Evolutionary conservation across 2,797 vertebrate species (phyloP).

Genomic region (Tamandua tetradactyla): DNA sequence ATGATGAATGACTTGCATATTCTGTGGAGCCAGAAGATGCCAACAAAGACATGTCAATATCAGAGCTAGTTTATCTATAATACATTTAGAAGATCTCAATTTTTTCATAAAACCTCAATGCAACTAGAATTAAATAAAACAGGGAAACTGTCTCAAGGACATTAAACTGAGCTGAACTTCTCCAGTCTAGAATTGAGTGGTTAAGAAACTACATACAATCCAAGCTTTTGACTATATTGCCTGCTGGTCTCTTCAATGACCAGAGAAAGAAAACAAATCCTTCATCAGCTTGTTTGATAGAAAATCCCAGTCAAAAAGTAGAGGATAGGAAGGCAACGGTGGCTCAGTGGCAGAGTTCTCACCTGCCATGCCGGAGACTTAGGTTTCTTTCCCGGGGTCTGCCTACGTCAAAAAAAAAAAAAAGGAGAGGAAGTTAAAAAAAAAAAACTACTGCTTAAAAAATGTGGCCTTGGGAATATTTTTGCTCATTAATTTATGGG

Average conservation of each 20-base stretch:
- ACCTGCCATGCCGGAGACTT: too few relatives aligned
- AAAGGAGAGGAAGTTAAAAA: too few relatives aligned
- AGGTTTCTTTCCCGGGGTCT: too few relatives aligned
- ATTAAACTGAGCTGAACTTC: slow-evolving; percentile 39
- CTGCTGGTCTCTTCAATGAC: slow-evolving; percentile 2
- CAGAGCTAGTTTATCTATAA: not conserved
- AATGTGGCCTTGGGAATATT: not conserved
- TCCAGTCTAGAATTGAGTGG: not conserved
- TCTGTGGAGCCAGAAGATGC: not conserved
- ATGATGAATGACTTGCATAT: not conserved
- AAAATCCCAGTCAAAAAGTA: slow-evolving; percentile 47
- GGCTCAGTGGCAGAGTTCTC: too few relatives aligned
- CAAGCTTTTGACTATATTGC: not conserved
- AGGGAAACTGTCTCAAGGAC: slow-evolving; percentile 4
- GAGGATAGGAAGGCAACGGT: not conserved
- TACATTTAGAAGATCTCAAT: not conserved
- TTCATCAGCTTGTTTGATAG: not conserved
- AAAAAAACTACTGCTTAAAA: slow-evolving; percentile 37
- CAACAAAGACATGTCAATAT: not conserved
- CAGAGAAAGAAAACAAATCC: slow-evolving; percentile 23
- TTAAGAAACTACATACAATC: slow-evolving; percentile 10
- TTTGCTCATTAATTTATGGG: not conserved
- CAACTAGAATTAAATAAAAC: slow-evolving; percentile 37
- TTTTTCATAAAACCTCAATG: not conserved
- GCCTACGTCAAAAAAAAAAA: too few relatives aligned